phyloP scores from a whole-genome alignment of 2,888 invertebrate genomes.

The Rhabditoides inermis region DNA sequence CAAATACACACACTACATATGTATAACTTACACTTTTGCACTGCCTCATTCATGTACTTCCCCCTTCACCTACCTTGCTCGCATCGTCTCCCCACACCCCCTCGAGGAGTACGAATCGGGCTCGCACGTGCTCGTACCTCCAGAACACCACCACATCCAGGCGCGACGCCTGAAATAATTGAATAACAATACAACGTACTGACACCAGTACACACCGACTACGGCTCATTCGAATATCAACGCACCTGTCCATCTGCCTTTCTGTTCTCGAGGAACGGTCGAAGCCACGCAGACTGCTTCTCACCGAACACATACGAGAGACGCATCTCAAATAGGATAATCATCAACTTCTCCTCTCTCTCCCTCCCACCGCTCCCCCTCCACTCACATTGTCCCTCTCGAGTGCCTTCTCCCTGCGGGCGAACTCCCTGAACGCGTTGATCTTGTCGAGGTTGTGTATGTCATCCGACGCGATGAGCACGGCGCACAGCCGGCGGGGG shows the following conservation, averaged over 20 bases:
- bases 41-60: too few species aligned
- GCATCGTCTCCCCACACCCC: constrained; percentile 32
- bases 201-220: too few species aligned
- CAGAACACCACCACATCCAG: constrained; percentile 43
- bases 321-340: constrained; percentile 13
- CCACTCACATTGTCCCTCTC: too few species aligned
- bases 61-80: too few species aligned
- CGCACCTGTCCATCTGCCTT: constrained; percentile 10
- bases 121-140: constrained; percentile 41
- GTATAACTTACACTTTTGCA: too few species aligned
- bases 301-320: constrained; percentile 37
- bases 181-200: background rate
- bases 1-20: too few species aligned
- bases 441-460: too few species aligned
- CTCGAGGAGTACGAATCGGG: constrained; percentile 40
- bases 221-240: too few species aligned
- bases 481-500: constrained; percentile 38
- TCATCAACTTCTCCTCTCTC: background rate
- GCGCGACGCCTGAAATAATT: constrained; percentile 7
- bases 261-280: constrained; percentile 31
- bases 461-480: constrained; percentile 40
- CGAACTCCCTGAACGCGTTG: too few species aligned
- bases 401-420: too few species aligned
- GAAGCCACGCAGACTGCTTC: constrained; percentile 37
- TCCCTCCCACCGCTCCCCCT: too few species aligned